Conservation (phyloP, 2,113 vertebrate species). For the Ursus arctos region DNA sequence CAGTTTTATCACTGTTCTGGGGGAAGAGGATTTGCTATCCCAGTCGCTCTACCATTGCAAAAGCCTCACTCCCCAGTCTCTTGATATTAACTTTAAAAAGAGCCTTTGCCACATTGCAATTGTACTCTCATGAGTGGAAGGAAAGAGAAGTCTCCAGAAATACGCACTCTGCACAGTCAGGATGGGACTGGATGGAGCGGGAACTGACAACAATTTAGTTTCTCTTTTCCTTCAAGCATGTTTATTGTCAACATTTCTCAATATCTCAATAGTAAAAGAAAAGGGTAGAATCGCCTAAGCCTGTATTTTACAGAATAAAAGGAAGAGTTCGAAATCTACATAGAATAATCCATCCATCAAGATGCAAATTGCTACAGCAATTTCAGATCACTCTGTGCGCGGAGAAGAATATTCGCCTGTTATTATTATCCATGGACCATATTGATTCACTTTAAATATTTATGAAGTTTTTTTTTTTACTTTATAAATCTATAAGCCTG, state of each 20-base stretch:
- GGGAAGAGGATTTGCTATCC: not conserved
- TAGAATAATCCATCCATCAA: constrained; percentile 67
- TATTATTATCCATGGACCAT: not conserved
- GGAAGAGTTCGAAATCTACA: constrained; percentile 69
- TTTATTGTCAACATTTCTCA: constrained; percentile 17
- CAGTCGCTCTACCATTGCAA: not conserved
- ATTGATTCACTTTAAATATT: constrained; percentile 65
- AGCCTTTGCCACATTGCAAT: not conserved
- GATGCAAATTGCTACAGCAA: constrained; percentile 56
- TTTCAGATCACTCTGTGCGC: constrained; percentile 49
- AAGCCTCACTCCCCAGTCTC: not conserved
- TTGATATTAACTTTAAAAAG: not conserved
- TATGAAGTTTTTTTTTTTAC: constrained; percentile 68
- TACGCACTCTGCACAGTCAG: not conserved
- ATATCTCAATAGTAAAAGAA: constrained; percentile 15
- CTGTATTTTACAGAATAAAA: constrained; percentile 58
- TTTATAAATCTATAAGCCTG: constrained; percentile 65
- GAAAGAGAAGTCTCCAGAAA: not conserved
- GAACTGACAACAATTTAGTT: not conserved
- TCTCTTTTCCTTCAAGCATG: not conserved
- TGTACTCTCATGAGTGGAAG: not conserved
- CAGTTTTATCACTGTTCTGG: not conserved
- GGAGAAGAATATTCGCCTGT: constrained; percentile 59
- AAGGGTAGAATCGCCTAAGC: not conserved
- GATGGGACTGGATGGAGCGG: not conserved